These are phyloP conservation scores for Serripes groenlandicus DNA, from an alignment of 2,888 invertebrate genomes.

Conservation along the genomic window DNA sequence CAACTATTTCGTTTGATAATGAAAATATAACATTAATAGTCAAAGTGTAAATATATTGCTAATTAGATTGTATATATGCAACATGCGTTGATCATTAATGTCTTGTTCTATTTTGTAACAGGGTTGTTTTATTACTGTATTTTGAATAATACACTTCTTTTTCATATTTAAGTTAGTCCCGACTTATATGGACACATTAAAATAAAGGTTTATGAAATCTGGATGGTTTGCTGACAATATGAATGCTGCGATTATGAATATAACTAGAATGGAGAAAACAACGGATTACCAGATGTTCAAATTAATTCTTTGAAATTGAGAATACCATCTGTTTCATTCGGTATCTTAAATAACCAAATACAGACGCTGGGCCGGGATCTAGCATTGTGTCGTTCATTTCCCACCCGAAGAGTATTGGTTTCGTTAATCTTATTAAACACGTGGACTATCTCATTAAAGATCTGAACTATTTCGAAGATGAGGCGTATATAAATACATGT, in stretches of 20 bases:
- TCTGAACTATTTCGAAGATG: slow-evolving; percentile 2
- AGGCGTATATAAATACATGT: background rate
- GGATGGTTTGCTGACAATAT: background rate
- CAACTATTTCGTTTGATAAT: too few species aligned
- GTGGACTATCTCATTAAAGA: background rate
- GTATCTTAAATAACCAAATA: background rate
- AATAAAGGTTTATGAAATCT: background rate
- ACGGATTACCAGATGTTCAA: background rate
- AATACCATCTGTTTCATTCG: background rate
- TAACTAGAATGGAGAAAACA: background rate
- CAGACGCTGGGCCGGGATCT: background rate
- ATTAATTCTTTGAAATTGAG: background rate
- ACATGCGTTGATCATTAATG: too few species aligned
- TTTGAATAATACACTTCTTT: too few species aligned
- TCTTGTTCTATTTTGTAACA: too few species aligned
- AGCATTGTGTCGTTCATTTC: background rate
- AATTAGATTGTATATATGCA: too few species aligned
- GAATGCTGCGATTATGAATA: background rate
- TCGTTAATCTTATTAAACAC: background rate
- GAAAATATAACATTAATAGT: too few species aligned
- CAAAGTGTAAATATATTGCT: too few species aligned
- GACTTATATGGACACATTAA: background rate
- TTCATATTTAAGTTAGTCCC: too few species aligned
- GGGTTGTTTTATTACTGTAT: too few species aligned
- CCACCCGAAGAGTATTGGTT: background rate